A percentile compares a stretch with the other conserved stretches of the same genome.
Evolutionary conservation across 2,113 vertebrate genomes (phyloP).

Genomic region (Oostethus manadensis): DNA sequence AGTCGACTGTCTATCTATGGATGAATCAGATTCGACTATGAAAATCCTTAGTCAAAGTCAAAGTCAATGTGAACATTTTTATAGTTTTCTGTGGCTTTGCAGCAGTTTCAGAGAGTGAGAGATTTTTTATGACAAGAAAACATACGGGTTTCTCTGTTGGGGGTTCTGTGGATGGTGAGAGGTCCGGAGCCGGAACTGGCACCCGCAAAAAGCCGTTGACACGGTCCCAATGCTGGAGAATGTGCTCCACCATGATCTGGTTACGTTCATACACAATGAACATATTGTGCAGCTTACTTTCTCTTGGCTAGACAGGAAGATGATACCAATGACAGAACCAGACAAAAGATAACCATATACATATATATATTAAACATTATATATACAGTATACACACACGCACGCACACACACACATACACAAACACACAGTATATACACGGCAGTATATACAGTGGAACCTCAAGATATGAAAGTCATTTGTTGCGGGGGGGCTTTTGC

Average conservation of each 20-base stretch:
- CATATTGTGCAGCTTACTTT: constrained; percentile 60
- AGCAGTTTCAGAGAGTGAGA: not conserved
- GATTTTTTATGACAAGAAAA: not conserved
- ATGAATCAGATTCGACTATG: too few relatives aligned
- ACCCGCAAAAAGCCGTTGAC: constrained; percentile 57
- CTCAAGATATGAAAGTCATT: too few relatives aligned
- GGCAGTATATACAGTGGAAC: too few relatives aligned
- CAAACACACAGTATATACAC: too few relatives aligned
- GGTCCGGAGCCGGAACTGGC: constrained; percentile 41
- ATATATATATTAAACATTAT: too few relatives aligned
- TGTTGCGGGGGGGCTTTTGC: too few relatives aligned
- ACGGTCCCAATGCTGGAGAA: constrained; percentile 80
- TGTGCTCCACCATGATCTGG: constrained; percentile 55
- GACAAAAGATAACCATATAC: not conserved
- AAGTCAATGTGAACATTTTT: not conserved
- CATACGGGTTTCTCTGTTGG: constrained; percentile 46
- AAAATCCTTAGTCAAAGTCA: too few relatives aligned
- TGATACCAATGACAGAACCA: not conserved
- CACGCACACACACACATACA: too few relatives aligned
- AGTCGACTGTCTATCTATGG: too few relatives aligned
- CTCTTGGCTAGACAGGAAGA: constrained; percentile 24
- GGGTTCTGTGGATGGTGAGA: constrained; percentile 20
- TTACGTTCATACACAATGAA: constrained; percentile 74
- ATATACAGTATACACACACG: too few relatives aligned
- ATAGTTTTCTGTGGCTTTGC: too few relatives aligned